These are phyloP conservation scores for Yoshiicerus persimilis DNA, from an alignment of 1,140 invertebrate species.

Conservation along the genomic window DNA sequence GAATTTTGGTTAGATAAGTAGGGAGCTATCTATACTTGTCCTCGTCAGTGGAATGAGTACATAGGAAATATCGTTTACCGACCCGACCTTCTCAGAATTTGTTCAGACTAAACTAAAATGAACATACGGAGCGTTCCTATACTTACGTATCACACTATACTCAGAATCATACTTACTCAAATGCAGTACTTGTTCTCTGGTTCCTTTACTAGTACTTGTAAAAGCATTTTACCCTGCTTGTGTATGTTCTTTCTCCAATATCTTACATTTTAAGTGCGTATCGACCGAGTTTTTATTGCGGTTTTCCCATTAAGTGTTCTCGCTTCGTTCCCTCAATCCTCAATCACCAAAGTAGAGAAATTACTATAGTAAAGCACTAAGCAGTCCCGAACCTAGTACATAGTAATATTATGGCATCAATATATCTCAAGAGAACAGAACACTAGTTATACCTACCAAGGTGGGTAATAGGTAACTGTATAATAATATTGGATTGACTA, in stretches of 20 bases:
- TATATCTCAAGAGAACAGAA: neutral
- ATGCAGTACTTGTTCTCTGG: neutral
- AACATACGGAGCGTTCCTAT: neutral
- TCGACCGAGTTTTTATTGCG: slow-evolving; percentile 29
- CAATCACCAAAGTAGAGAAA: slow-evolving; percentile 22
- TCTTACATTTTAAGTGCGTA: slow-evolving; percentile 27
- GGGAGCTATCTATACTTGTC: neutral
- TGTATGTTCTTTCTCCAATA: slow-evolving; percentile 18
- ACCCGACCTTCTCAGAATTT: slow-evolving; percentile 15
- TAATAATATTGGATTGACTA: neutral
- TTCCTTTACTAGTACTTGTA: neutral
- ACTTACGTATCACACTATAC: neutral
- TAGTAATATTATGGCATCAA: neutral
- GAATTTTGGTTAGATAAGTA: neutral
- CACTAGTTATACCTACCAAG: neutral
- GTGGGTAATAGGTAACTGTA: neutral
- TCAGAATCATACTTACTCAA: neutral
- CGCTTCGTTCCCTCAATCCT: slow-evolving; percentile 24
- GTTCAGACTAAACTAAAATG: neutral
- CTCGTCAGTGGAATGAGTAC: neutral
- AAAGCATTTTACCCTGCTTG: neutral
- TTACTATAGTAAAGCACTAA: neutral
- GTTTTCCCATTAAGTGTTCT: slow-evolving; percentile 29
- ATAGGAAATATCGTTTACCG: neutral
- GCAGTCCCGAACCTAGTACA: neutral